These are phyloP conservation scores for Pachyseris speciosa DNA, from an alignment of 64 coral and sea anemone species.

Conservation along the genomic window DNA sequence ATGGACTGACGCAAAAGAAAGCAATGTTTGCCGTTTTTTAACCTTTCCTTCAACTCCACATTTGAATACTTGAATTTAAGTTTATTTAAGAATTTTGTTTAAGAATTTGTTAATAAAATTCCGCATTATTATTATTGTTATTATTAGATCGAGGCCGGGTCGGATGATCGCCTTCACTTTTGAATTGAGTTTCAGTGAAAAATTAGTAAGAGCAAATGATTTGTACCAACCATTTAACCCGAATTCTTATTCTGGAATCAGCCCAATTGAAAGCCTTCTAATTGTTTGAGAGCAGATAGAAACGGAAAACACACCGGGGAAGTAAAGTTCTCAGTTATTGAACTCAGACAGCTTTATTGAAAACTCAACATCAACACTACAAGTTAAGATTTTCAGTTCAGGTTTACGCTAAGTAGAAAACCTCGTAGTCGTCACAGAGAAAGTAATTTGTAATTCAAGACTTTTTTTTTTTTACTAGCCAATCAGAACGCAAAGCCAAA, in stretches of 20 bases:
- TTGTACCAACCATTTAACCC: not conserved
- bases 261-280: not conserved
- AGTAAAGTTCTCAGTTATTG: not conserved
- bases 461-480: not conserved
- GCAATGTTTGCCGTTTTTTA: too few species aligned
- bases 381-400: not conserved
- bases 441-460: not conserved
- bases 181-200: not conserved
- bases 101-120: too few species aligned
- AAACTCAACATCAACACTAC: not conserved
- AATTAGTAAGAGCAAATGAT: not conserved
- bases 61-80: too few species aligned
- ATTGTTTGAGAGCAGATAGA: not conserved
- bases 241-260: not conserved
- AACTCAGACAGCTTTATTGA: not conserved
- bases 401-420: conserved; percentile 6
- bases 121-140: too few species aligned
- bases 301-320: not conserved
- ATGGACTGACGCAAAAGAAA: too few species aligned
- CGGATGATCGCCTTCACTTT: not conserved
- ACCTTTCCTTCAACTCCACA: too few species aligned
- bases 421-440: not conserved
- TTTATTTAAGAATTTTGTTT: too few species aligned
- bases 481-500: not conserved
- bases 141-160: too few species aligned